These are phyloP conservation scores for Bhutanitis thaidina DNA, from an alignment of 2,888 invertebrate species.

Conservation along the genomic window DNA sequence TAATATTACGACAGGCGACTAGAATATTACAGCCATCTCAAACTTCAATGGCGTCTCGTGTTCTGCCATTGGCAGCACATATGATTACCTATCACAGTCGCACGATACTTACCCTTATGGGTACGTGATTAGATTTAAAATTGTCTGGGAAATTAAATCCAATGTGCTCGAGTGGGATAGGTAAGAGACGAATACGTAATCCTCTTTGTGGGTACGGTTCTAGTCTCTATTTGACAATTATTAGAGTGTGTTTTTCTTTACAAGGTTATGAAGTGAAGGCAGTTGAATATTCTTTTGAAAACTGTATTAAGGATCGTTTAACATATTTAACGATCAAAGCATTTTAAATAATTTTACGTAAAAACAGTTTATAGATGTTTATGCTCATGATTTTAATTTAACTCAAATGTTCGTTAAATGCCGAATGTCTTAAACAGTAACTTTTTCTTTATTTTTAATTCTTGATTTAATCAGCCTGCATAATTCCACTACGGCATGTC, in stretches of 20 bases:
- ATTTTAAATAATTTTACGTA: not conserved
- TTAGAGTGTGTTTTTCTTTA: constrained; percentile 1
- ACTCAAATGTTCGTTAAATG: no score
- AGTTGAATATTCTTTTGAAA: constrained; percentile 5
- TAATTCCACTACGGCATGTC: no score
- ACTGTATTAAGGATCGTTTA: constrained; percentile 11
- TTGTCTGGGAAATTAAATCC: constrained; percentile 1
- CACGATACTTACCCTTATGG: constrained; percentile 5
- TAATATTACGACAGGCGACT: constrained; percentile 16
- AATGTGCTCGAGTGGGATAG: not conserved
- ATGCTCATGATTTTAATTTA: no score
- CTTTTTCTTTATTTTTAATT: no score
- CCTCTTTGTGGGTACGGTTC: not conserved
- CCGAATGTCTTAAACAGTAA: no score
- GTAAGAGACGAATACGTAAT: constrained; percentile 1
- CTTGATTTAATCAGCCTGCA: no score
- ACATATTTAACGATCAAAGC: constrained; percentile 1
- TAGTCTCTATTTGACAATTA: not conserved
- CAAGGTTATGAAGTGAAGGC: no score
- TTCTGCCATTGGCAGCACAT: constrained; percentile 18
- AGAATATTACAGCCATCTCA: constrained; percentile 18
- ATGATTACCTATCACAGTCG: constrained; percentile 1
- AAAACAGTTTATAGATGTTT: no score
- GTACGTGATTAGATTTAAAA: constrained; percentile 2
- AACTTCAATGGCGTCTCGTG: constrained; percentile 19